phyloP scores from a whole-genome alignment of 2,888 invertebrate genomes.

The Harmothoe impar region DNA sequence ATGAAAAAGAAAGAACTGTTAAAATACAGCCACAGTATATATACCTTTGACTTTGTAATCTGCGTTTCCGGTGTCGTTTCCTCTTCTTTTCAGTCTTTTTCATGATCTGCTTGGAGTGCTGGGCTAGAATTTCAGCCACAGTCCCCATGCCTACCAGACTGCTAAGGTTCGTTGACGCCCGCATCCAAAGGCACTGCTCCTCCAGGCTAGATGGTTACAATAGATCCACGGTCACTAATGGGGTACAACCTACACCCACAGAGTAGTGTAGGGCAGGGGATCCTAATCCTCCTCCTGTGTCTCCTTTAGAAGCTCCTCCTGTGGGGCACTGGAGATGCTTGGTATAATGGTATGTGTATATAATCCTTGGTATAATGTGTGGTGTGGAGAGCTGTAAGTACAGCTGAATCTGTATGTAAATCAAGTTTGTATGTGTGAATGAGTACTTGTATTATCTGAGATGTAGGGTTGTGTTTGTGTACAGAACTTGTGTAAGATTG shows the following conservation, averaged over 20 bases:
- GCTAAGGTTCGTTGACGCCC: slow-evolving; percentile 32
- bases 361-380: too few species aligned
- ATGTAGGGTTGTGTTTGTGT: too few species aligned
- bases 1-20: not conserved
- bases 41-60: not conserved
- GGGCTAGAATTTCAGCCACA: slow-evolving; percentile 55
- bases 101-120: slow-evolving; percentile 60
- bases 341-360: not conserved
- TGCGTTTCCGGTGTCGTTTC: slow-evolving; percentile 54
- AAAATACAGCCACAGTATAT: too few species aligned
- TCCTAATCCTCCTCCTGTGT: too few species aligned
- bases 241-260: not conserved
- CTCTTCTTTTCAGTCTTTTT: slow-evolving; percentile 61
- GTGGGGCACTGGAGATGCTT: not conserved
- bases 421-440: too few species aligned
- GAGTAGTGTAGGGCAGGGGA: not conserved
- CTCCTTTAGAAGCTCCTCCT: too few species aligned
- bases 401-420: too few species aligned
- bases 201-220: slow-evolving; percentile 30
- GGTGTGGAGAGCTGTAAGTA: too few species aligned
- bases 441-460: too few species aligned
- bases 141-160: slow-evolving; percentile 57
- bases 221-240: slow-evolving; percentile 16
- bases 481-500: too few species aligned
- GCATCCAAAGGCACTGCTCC: slow-evolving; percentile 52